phyloP scores from a whole-genome alignment of 2,113 vertebrate species.

The Fregetta grallaria region DNA sequence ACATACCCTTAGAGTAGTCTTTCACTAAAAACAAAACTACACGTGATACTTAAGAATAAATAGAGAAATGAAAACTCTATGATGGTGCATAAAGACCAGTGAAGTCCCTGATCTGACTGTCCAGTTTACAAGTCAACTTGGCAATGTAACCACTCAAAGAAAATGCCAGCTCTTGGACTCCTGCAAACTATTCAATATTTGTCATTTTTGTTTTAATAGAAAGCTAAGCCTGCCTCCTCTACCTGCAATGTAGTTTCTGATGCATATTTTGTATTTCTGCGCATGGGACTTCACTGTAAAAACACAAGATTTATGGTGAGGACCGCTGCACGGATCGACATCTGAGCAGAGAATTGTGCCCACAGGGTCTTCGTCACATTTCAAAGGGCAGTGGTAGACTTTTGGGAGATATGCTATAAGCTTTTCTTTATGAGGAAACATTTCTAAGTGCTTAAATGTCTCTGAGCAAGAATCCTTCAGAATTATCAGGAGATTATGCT shows the following conservation, averaged over 20 bases:
- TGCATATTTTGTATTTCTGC: not conserved
- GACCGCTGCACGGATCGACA: rapidly evolving
- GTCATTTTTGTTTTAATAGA: not conserved
- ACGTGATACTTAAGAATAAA: not conserved
- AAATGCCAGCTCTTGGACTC: not conserved
- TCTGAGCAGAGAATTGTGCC: not conserved
- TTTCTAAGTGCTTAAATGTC: not conserved
- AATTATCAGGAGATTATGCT: not conserved
- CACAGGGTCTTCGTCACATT: not conserved
- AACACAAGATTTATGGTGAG: not conserved
- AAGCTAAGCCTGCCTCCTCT: not conserved
- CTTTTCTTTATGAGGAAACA: not conserved
- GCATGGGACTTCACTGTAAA: not conserved
- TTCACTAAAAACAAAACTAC: not conserved
- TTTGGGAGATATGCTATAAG: not conserved
- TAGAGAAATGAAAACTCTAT: not conserved
- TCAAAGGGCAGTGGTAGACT: not conserved
- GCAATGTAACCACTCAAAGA: not conserved
- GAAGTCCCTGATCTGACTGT: not conserved
- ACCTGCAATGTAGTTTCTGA: not conserved
- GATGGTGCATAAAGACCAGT: not conserved
- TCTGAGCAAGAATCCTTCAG: not conserved
- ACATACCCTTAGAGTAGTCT: not conserved
- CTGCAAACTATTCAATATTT: not conserved
- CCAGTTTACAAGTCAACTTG: not conserved